phyloP scores from a whole-genome alignment of 2,113 vertebrate species.

The Lepus timidus region DNA sequence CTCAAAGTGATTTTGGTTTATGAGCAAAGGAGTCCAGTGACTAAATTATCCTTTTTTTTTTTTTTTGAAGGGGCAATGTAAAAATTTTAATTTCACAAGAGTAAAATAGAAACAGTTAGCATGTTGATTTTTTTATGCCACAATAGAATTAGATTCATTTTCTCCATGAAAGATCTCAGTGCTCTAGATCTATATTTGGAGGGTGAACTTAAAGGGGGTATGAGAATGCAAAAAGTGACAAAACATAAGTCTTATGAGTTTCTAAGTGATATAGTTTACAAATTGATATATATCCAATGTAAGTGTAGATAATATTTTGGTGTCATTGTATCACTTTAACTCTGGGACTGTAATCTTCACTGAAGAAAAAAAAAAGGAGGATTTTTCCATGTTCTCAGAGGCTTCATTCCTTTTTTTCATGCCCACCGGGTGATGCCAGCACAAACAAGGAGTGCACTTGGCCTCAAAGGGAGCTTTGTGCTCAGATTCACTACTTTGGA shows the following conservation, averaged over 20 bases:
- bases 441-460: constrained; percentile 75
- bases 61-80: not conserved
- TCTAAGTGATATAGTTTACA: constrained; percentile 8
- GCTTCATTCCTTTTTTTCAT: constrained; percentile 55
- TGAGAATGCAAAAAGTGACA: not conserved
- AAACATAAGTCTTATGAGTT: not conserved
- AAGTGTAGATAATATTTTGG: not conserved
- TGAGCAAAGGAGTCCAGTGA: constrained; percentile 52
- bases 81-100: constrained; percentile 40
- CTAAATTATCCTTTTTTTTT: not conserved
- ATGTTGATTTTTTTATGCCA: not conserved
- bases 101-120: not conserved
- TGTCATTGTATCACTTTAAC: constrained; percentile 11
- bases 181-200: not conserved
- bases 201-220: not conserved
- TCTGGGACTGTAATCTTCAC: not conserved
- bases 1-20: constrained; percentile 42
- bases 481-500: constrained; percentile 62
- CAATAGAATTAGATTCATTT: not conserved
- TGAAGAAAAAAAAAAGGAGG: not conserved
- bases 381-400: constrained; percentile 71
- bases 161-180: not conserved
- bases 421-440: constrained; percentile 45
- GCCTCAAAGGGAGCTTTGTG: constrained; percentile 77
- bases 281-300: not conserved